phyloP scores from a whole-genome alignment of 2,113 vertebrate genomes.

The Pristiophorus japonicus region DNA sequence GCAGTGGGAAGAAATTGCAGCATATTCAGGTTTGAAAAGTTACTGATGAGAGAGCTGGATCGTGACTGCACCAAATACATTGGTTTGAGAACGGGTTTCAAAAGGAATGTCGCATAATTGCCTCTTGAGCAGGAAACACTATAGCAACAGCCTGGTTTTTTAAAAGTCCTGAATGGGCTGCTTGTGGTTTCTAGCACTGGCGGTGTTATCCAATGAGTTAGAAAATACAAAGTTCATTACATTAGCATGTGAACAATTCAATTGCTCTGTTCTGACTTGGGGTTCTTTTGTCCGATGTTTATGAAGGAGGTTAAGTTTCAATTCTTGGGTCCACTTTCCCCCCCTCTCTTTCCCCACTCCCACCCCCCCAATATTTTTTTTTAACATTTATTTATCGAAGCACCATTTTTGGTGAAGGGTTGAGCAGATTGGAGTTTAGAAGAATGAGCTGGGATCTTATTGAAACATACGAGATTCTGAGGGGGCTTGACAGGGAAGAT shows the following conservation, averaged over 20 bases:
- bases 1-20: background rate
- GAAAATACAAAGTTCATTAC: background rate
- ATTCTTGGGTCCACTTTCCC: background rate
- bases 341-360: too few species aligned
- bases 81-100: background rate
- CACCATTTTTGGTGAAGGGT: too few species aligned
- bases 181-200: background rate
- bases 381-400: background rate
- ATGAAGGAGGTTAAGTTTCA: background rate
- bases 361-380: too few species aligned
- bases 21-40: background rate
- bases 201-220: background rate
- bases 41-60: background rate
- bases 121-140: background rate
- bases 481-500: too few species aligned
- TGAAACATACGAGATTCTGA: too few species aligned
- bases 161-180: background rate
- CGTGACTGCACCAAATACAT: background rate
- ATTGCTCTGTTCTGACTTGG: background rate
- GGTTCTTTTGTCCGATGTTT: background rate
- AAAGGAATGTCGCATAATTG: background rate
- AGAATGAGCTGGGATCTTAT: too few species aligned
- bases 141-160: background rate
- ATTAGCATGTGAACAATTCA: background rate
- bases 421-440: too few species aligned